phyloP scores from a whole-genome alignment of 1,140 invertebrate species.

The Venustaconcha ellipsiformis region DNA sequence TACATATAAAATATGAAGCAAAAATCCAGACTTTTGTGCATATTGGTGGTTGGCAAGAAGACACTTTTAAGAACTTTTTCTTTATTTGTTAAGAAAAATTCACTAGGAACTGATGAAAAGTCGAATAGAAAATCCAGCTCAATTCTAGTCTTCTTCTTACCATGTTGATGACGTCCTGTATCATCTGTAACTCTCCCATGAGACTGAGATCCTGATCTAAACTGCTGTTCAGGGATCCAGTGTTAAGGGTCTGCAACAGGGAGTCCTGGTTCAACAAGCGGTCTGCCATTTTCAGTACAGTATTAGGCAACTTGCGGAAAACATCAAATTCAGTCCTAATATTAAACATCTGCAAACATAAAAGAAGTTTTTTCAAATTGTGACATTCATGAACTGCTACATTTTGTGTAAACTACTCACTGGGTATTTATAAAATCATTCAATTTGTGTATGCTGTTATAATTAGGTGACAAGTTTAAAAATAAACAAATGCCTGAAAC shows the following conservation, averaged over 20 bases:
- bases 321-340: slow-evolving; percentile 56
- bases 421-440: too few species aligned
- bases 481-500: too few species aligned
- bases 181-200: slow-evolving; percentile 61
- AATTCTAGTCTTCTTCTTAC: slow-evolving; percentile 36
- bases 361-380: slow-evolving; percentile 13
- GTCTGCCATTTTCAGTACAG: slow-evolving; percentile 46
- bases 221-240: slow-evolving; percentile 55
- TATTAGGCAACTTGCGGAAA: slow-evolving; percentile 57
- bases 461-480: too few species aligned
- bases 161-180: slow-evolving; percentile 58
- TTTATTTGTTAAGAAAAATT: too few species aligned
- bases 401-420: too few species aligned
- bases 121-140: too few species aligned
- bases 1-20: too few species aligned
- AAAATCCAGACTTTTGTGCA: too few species aligned
- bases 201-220: slow-evolving; percentile 49
- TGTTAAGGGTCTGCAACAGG: slow-evolving; percentile 38
- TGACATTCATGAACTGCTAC: neutral
- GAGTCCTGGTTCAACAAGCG: slow-evolving; percentile 53
- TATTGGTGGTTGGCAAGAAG: too few species aligned
- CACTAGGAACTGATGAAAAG: too few species aligned
- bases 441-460: too few species aligned
- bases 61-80: too few species aligned
- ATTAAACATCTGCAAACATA: slow-evolving; percentile 60